These are phyloP conservation scores for Habroteleia sp. DNA, from an alignment of 2,888 invertebrate species.

Conservation along the genomic window DNA sequence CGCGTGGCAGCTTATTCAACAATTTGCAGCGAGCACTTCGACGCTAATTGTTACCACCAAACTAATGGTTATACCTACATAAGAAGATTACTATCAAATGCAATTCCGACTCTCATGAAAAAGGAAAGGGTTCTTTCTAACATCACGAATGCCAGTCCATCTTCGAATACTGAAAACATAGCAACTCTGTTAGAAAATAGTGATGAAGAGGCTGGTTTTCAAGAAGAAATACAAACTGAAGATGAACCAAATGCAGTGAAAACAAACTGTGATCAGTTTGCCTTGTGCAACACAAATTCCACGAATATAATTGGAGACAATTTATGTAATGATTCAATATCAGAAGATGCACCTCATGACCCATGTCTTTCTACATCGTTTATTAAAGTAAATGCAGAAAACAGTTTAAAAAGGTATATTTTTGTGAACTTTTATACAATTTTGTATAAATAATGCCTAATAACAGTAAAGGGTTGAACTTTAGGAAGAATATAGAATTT, in stretches of 20 bases:
- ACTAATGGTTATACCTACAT: neutral
- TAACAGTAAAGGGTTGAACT: no score
- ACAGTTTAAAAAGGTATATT: slow-evolving; percentile 4
- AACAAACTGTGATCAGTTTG: neutral
- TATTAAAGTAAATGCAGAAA: neutral
- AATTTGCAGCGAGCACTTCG: slow-evolving; percentile 5
- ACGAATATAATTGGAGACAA: neutral
- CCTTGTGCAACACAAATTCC: neutral
- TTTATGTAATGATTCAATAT: slow-evolving; percentile 4
- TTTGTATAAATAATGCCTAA: neutral
- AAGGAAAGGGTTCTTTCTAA: neutral
- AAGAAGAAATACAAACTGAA: neutral
- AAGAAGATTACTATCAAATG: slow-evolving; percentile 1
- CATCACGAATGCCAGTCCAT: neutral
- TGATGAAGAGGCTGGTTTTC: neutral
- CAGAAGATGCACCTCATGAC: neutral
- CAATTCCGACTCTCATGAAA: neutral
- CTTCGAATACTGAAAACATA: slow-evolving; percentile 5
- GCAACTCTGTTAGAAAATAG: neutral
- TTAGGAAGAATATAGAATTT: no score
- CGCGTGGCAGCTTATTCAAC: neutral
- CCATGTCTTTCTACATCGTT: neutral
- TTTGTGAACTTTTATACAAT: neutral
- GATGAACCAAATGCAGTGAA: neutral
- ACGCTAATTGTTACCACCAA: slow-evolving; percentile 4